Evolutionary conservation across 2,888 invertebrate genomes (phyloP).

Genomic region (Apodemia mormo): DNA sequence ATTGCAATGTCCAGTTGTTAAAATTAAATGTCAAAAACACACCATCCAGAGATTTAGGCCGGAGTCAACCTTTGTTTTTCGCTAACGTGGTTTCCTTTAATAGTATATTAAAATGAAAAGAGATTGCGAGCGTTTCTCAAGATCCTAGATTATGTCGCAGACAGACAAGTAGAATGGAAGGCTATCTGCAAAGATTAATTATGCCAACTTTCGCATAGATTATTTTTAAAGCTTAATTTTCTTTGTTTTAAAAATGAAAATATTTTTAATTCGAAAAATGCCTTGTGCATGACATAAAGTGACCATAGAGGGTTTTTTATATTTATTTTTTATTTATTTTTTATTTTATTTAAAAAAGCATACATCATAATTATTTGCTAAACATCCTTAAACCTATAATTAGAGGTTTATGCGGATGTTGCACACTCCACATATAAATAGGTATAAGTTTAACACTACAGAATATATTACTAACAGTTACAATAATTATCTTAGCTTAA

Average conservation of each 20-base stretch:
- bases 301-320: no score
- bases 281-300: not conserved
- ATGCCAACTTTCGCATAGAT: conserved; percentile 3
- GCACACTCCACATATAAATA: no score
- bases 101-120: conserved; percentile 37
- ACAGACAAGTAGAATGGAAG: conserved; percentile 26
- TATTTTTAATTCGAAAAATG: not conserved
- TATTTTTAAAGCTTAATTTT: conserved; percentile 8
- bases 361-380: no score
- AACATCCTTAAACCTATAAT: no score
- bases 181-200: conserved; percentile 17
- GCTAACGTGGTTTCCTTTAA: conserved; percentile 20
- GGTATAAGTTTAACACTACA: no score
- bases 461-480: no score
- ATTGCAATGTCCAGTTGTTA: conserved; percentile 1
- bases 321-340: no score
- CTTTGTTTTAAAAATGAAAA: conserved; percentile 3
- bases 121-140: conserved; percentile 42
- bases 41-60: not conserved
- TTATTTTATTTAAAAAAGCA: no score
- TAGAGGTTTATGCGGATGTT: no score
- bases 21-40: conserved; percentile 11
- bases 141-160: conserved; percentile 45
- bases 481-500: no score
- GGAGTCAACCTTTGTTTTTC: conserved; percentile 9